phyloP scores from a whole-genome alignment of 2,888 invertebrate genomes.

The Caenorhabditis plicata region DNA sequence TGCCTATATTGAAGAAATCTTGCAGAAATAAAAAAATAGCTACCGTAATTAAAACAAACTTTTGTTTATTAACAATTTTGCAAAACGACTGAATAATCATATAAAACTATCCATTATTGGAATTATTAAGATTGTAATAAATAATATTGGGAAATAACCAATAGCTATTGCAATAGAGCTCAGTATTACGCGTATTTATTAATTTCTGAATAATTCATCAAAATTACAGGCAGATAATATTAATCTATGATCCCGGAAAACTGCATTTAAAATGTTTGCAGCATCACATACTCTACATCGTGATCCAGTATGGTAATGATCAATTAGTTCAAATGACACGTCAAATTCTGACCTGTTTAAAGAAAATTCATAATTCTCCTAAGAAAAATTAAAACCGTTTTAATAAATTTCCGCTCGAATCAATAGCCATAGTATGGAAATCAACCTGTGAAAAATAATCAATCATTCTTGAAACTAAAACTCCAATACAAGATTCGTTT shows the following conservation, averaged over 20 bases:
- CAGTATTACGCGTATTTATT: not conserved
- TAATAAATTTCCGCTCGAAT: slow-evolving; percentile 12
- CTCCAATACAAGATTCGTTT: slow-evolving; percentile 18
- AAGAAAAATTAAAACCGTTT: slow-evolving; percentile 2
- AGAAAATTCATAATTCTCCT: not conserved
- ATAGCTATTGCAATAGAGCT: not conserved
- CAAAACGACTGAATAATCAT: no score
- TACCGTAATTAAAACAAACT: no score
- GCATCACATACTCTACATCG: slow-evolving; percentile 11
- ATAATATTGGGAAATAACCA: not conserved
- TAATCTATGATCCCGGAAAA: slow-evolving; percentile 7
- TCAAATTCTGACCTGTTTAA: not conserved
- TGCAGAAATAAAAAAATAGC: no score
- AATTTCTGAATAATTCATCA: not conserved
- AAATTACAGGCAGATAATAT: not conserved
- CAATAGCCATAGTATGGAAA: slow-evolving; percentile 9
- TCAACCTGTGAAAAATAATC: slow-evolving; percentile 29
- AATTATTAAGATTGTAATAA: no score
- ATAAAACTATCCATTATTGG: no score
- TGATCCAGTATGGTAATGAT: slow-evolving; percentile 9
- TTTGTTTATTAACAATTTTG: no score
- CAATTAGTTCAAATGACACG: slow-evolving; percentile 3
- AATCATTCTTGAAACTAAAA: slow-evolving; percentile 11
- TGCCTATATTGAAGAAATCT: not conserved
- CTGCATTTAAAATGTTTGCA: not conserved